A percentile compares a stretch with the other conserved stretches of the same genome.
phyloP scores from a whole-genome alignment of 1,140 invertebrate species.

The Aphelenchoides besseyi region DNA sequence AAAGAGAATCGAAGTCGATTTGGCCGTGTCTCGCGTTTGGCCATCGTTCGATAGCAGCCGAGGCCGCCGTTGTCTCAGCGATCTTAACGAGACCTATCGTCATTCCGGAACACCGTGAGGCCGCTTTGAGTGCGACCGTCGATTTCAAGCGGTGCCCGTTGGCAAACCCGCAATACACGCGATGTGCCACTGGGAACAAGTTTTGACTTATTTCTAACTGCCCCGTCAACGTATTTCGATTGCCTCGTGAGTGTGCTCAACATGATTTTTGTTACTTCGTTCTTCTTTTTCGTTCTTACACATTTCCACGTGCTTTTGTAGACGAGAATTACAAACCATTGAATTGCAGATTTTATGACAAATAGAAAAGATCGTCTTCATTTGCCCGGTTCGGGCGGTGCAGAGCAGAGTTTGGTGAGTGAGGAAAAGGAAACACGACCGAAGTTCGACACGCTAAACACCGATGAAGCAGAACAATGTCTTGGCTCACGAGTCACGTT shows the following conservation, averaged over 20 bases:
- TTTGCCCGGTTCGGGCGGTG: constrained; percentile 16
- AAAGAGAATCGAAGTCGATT: neutral
- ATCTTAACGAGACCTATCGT: neutral
- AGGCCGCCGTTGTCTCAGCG: neutral
- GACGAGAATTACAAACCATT: neutral
- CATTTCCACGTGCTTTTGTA: neutral
- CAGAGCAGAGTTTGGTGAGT: constrained; percentile 7
- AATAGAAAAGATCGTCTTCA: constrained; percentile 24
- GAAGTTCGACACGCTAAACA: constrained; percentile 29
- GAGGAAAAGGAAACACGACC: constrained; percentile 16
- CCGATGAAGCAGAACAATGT: constrained; percentile 37
- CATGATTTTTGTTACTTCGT: neutral
- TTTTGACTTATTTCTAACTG: neutral
- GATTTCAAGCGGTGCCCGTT: neutral
- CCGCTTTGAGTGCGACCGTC: neutral
- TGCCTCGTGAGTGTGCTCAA: neutral
- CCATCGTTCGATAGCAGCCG: neutral
- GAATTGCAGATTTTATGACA: constrained; percentile 24
- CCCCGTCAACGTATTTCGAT: neutral
- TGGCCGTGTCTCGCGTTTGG: neutral
- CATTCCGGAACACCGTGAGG: constrained; percentile 1
- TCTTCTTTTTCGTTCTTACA: neutral
- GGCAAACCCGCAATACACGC: neutral
- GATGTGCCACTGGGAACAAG: neutral
- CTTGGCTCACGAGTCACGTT: constrained; percentile 51